phyloP scores from a whole-genome alignment of 1,140 invertebrate species.

The Hyposmocoma kahamanoa region DNA sequence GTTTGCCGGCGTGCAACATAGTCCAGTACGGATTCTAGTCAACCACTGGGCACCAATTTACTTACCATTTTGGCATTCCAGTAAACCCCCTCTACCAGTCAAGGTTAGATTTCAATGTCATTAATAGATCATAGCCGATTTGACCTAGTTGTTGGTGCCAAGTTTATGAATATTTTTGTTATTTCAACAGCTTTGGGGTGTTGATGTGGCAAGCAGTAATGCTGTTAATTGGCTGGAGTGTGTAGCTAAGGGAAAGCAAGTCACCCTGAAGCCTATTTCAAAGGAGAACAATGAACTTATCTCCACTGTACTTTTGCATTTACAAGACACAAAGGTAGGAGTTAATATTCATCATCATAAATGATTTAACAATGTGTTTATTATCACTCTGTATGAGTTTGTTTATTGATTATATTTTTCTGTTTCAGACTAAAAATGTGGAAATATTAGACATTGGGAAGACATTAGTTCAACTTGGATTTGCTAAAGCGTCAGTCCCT shows the following conservation, averaged over 20 bases:
- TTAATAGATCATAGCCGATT: neutral
- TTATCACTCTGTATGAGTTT: too few relatives aligned
- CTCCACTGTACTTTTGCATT: conserved; percentile 59
- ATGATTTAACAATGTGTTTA: neutral
- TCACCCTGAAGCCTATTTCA: conserved; percentile 52
- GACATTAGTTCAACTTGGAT: conserved; percentile 60
- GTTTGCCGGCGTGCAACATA: conserved; percentile 58
- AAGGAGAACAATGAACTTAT: conserved; percentile 56
- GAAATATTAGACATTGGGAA: conserved; percentile 60
- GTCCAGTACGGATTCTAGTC: conserved; percentile 52
- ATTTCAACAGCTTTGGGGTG: conserved; percentile 56
- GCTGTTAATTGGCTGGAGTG: conserved; percentile 64
- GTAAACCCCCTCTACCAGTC: conserved; percentile 65
- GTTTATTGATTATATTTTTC: conserved; percentile 7
- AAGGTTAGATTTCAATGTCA: conserved; percentile 45
- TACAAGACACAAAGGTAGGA: conserved; percentile 52
- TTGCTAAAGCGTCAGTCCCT: conserved; percentile 54
- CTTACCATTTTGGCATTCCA: conserved; percentile 71
- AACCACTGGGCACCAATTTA: conserved; percentile 65
- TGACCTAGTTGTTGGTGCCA: conserved; percentile 15
- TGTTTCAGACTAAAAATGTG: conserved; percentile 50
- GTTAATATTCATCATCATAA: conserved; percentile 7
- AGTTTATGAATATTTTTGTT: conserved; percentile 11
- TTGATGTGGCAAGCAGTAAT: conserved; percentile 62
- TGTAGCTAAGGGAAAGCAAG: conserved; percentile 54